These are phyloP conservation scores for Plectrocnemia conspersa DNA, from an alignment of 1,140 invertebrate species.

Conservation along the genomic window DNA sequence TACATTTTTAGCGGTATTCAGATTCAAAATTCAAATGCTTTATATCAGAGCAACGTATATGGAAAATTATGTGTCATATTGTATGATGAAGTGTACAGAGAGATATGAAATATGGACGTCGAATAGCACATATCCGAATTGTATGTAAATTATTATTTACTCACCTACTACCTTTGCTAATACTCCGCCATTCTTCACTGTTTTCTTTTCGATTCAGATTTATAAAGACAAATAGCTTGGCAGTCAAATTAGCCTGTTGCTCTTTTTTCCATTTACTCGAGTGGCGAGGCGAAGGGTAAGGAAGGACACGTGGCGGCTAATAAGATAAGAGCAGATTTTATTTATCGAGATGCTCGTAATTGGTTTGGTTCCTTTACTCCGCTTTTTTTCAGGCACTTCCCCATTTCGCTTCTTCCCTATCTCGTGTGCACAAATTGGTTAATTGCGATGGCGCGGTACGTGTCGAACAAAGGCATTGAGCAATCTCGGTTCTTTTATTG, in stretches of 20 bases:
- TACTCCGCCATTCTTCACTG: neutral
- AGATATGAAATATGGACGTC: too few relatives aligned
- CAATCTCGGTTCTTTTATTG: too few relatives aligned
- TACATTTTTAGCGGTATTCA: too few relatives aligned
- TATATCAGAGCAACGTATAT: too few relatives aligned
- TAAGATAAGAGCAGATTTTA: slow-evolving; percentile 6
- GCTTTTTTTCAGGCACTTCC: too few relatives aligned
- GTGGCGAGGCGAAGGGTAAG: neutral
- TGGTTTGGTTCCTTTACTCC: neutral
- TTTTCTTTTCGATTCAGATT: slow-evolving; percentile 12
- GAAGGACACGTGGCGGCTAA: slow-evolving; percentile 2
- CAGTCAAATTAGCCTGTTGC: slow-evolving; percentile 14
- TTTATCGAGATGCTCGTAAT: slow-evolving; percentile 4
- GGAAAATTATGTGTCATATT: too few relatives aligned
- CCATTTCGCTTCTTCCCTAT: neutral
- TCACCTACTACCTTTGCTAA: neutral
- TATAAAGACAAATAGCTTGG: slow-evolving; percentile 19
- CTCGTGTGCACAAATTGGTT: too few relatives aligned
- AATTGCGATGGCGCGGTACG: too few relatives aligned
- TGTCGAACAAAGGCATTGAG: too few relatives aligned
- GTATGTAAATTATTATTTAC: slow-evolving; percentile 1
- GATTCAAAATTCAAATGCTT: too few relatives aligned
- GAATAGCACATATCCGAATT: neutral
- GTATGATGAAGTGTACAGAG: too few relatives aligned
- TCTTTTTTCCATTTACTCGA: slow-evolving; percentile 16